phyloP scores from a whole-genome alignment of 2,113 vertebrate species.

The Myotis davidii region DNA sequence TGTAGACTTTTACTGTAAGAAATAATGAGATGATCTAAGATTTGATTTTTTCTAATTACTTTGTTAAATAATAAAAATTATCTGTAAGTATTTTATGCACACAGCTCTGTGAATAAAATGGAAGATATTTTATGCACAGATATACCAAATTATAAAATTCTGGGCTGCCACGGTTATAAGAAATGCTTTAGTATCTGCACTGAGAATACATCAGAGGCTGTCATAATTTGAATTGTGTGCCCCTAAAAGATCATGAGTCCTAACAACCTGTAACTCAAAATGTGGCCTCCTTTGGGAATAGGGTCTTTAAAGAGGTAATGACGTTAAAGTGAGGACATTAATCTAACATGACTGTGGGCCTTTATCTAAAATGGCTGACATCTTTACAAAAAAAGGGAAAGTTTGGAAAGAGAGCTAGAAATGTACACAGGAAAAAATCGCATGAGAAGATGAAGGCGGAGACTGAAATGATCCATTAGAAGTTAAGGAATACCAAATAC shows the following conservation, averaged over 20 bases:
- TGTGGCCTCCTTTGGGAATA: background rate
- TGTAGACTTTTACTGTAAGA: conserved; percentile 39
- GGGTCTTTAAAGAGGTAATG: background rate
- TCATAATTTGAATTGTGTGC: background rate
- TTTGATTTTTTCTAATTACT: background rate
- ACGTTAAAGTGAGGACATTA: background rate
- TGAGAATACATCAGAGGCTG: background rate
- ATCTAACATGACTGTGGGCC: background rate
- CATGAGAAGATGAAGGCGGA: background rate
- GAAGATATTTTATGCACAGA: background rate
- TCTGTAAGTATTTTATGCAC: background rate
- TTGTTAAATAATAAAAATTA: conserved; percentile 4
- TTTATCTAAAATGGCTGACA: background rate
- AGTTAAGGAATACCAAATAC: background rate
- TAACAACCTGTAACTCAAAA: background rate
- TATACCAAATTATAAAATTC: background rate
- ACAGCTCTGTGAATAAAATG: background rate
- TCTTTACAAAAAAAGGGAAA: background rate
- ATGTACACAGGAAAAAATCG: background rate
- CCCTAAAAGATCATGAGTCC: background rate
- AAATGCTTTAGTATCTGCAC: background rate
- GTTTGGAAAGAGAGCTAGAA: background rate
- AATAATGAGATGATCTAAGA: conserved; percentile 58
- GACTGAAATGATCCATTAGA: rapidly evolving
- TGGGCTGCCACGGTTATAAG: background rate